A percentile compares a stretch with the other conserved stretches of the same genome.
These are phyloP conservation scores for Erebia epiphron DNA, from an alignment of 2,888 invertebrate species.

Conservation along the genomic window DNA sequence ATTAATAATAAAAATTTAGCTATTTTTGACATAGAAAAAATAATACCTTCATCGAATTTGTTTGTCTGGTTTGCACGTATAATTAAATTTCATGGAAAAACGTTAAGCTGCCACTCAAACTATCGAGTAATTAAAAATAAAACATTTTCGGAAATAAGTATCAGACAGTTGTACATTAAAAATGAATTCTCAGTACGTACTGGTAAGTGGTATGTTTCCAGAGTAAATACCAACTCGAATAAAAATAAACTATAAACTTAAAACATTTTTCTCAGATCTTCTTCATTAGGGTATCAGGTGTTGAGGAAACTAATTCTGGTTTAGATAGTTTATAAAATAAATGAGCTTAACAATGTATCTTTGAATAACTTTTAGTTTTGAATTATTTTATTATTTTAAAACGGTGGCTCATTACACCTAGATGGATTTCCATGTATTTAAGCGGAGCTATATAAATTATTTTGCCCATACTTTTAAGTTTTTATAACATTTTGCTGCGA, in stretches of 20 bases:
- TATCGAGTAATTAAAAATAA: background rate
- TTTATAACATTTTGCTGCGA: slow-evolving; percentile 3
- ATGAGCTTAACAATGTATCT: slow-evolving; percentile 1
- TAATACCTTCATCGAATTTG: no score
- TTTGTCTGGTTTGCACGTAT: no score
- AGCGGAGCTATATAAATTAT: background rate
- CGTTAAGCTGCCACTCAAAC: no score
- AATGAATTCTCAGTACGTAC: slow-evolving; percentile 1
- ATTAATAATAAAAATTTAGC: no score
- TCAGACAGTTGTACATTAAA: background rate
- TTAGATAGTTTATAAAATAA: slow-evolving; percentile 17
- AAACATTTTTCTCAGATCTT: slow-evolving; percentile 12
- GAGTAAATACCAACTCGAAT: slow-evolving; percentile 2
- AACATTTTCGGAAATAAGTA: background rate
- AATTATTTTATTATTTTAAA: slow-evolving; percentile 16
- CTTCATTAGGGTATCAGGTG: slow-evolving; percentile 25
- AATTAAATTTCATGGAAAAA: no score
- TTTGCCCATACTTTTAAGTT: background rate
- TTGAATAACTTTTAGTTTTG: slow-evolving; percentile 6
- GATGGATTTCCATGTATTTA: slow-evolving; percentile 24
- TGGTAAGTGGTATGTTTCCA: background rate
- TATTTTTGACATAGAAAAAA: no score
- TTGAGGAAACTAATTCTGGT: slow-evolving; percentile 8
- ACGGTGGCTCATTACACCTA: background rate
- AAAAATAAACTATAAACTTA: background rate